Percentiles rank a stretch among this genome's conserved stretches.
These are phyloP conservation scores for Gambusia holbrooki DNA, from an alignment of 2,113 vertebrate genomes.

Conservation along the genomic window DNA sequence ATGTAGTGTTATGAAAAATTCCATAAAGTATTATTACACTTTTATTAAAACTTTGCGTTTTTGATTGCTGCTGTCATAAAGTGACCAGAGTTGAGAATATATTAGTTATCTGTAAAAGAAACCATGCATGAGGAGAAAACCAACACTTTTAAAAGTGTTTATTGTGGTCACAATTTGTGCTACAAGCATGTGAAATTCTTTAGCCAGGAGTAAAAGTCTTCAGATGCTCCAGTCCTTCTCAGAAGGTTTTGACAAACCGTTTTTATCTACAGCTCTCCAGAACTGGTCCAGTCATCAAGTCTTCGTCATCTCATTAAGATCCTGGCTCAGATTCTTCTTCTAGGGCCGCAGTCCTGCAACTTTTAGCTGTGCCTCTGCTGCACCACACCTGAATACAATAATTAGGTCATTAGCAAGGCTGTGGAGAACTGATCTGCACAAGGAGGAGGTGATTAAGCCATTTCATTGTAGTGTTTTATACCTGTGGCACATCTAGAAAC, in stretches of 20 bases:
- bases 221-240: not conserved
- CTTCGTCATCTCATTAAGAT: not conserved
- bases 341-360: too few relatives aligned
- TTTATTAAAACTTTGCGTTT: conserved; percentile 6
- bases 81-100: not conserved
- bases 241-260: not conserved
- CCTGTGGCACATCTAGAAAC: too few relatives aligned
- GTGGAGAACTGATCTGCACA: too few relatives aligned
- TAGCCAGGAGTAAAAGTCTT: not conserved
- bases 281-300: not conserved
- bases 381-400: too few relatives aligned
- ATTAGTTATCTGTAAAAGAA: not conserved
- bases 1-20: conserved; percentile 5
- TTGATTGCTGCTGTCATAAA: not conserved
- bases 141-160: too few relatives aligned
- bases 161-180: too few relatives aligned
- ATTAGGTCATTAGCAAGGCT: too few relatives aligned
- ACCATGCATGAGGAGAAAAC: not conserved
- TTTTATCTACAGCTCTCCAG: not conserved
- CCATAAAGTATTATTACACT: conserved; percentile 1
- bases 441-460: too few relatives aligned
- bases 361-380: too few relatives aligned
- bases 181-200: too few relatives aligned
- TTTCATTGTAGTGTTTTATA: too few relatives aligned
- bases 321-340: too few relatives aligned